Percentiles rank a stretch among this genome's conserved stretches.
Evolutionary conservation across 2,888 invertebrate genomes (phyloP).

Genomic region (Microdon myrmicae): DNA sequence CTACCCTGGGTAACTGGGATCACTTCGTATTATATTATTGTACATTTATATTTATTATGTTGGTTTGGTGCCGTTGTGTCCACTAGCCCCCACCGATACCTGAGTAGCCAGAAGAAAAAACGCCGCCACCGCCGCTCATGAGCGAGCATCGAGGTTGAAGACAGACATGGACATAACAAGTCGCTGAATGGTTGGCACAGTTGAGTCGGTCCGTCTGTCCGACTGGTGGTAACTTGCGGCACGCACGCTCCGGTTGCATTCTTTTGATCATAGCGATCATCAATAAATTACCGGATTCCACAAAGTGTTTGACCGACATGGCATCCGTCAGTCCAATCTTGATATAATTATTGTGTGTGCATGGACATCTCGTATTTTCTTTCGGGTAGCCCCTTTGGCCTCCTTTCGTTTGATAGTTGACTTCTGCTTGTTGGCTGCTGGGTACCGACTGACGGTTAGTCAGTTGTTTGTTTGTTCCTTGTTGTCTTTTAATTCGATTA

Average conservation of each 20-base stretch:
- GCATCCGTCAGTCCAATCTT: slow-evolving; percentile 54
- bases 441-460: not conserved
- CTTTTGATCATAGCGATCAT: slow-evolving; percentile 58
- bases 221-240: slow-evolving; percentile 52
- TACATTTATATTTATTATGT: slow-evolving; percentile 26
- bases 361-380: slow-evolving; percentile 49
- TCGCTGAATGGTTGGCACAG: slow-evolving; percentile 41
- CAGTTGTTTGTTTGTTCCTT: slow-evolving; percentile 11
- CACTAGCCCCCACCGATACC: slow-evolving; percentile 1
- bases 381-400: slow-evolving; percentile 31
- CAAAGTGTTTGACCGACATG: slow-evolving; percentile 59
- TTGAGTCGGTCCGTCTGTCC: slow-evolving; percentile 19
- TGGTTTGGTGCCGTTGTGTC: slow-evolving; percentile 44
- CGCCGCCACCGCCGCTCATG: slow-evolving; percentile 36
- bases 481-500: not conserved
- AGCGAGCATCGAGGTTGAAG: slow-evolving; percentile 40
- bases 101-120: slow-evolving; percentile 6
- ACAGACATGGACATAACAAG: slow-evolving; percentile 20
- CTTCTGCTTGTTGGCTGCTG: slow-evolving; percentile 3
- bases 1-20: slow-evolving; percentile 31
- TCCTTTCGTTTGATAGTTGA: slow-evolving; percentile 12
- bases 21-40: slow-evolving; percentile 41
- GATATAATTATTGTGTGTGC: slow-evolving; percentile 54
- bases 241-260: slow-evolving; percentile 55
- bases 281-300: slow-evolving; percentile 59